Evolutionary conservation across 2,113 vertebrate genomes (phyloP).

Genomic region (Gobius niger): DNA sequence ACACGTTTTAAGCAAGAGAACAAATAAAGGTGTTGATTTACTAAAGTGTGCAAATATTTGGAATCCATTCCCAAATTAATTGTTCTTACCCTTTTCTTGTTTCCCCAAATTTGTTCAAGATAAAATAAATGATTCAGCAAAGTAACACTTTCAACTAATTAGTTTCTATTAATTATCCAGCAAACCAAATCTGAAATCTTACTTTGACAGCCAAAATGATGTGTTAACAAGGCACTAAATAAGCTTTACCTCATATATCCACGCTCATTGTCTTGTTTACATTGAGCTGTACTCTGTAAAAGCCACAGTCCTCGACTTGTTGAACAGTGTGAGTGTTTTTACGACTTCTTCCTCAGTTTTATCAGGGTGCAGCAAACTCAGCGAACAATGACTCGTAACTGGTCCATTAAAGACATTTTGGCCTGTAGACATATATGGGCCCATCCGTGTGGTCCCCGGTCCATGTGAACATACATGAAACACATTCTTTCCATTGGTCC

Average conservation of each 20-base stretch:
- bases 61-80: no score
- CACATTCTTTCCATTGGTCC: background rate
- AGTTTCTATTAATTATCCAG: no score
- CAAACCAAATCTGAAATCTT: background rate
- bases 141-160: no score
- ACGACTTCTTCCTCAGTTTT: conserved; percentile 4
- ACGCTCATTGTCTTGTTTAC: conserved; percentile 8
- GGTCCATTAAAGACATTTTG: background rate
- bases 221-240: background rate
- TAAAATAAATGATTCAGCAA: no score
- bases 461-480: background rate
- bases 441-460: background rate
- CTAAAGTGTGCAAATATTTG: no score
- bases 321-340: conserved; percentile 7
- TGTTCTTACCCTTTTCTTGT: no score
- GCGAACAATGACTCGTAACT: conserved; percentile 1
- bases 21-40: no score
- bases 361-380: conserved; percentile 4
- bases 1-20: no score
- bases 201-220: background rate
- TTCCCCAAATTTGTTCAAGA: no score
- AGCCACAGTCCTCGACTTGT: background rate
- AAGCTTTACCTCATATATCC: background rate
- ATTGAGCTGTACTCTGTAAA: background rate
- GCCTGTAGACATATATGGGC: conserved; percentile 2